Evolutionary conservation across 2,888 invertebrate species (phyloP).

Genomic region (Ommatoiulus sabulosus): DNA sequence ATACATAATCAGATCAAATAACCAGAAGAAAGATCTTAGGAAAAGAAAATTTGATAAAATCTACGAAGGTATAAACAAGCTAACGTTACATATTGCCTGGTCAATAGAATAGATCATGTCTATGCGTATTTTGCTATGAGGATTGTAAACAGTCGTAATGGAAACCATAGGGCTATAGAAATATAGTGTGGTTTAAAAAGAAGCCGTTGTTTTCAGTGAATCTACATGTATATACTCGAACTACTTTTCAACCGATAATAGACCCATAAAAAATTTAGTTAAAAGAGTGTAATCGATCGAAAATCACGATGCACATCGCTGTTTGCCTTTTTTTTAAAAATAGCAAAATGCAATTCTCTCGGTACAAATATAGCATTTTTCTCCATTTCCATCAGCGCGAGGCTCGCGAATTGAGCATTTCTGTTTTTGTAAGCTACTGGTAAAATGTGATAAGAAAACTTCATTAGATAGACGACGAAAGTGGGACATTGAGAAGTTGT

Average conservation of each 20-base stretch:
- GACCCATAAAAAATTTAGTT: not conserved
- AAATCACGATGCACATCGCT: constrained; percentile 1
- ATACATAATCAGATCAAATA: too few relatives aligned
- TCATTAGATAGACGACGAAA: constrained; percentile 26
- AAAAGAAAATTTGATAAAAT: too few relatives aligned
- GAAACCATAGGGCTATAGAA: too few relatives aligned
- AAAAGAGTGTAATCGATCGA: not conserved
- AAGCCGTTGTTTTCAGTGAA: not conserved
- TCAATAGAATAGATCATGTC: too few relatives aligned
- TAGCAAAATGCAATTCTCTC: not conserved
- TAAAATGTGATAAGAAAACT: constrained; percentile 44
- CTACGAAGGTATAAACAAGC: too few relatives aligned
- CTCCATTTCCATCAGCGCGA: not conserved
- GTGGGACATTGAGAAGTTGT: constrained; percentile 30
- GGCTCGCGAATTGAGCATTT: not conserved
- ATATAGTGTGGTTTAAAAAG: too few relatives aligned
- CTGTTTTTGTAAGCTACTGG: constrained; percentile 44
- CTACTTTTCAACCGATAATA: not conserved
- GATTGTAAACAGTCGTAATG: too few relatives aligned
- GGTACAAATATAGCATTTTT: not conserved
- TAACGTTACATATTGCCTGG: too few relatives aligned
- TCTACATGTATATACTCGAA: not conserved
- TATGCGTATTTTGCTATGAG: too few relatives aligned
- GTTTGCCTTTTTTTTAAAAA: not conserved
- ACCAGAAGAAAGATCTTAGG: too few relatives aligned